phyloP scores from a whole-genome alignment of 2,888 invertebrate genomes.

The Thera britannica region DNA sequence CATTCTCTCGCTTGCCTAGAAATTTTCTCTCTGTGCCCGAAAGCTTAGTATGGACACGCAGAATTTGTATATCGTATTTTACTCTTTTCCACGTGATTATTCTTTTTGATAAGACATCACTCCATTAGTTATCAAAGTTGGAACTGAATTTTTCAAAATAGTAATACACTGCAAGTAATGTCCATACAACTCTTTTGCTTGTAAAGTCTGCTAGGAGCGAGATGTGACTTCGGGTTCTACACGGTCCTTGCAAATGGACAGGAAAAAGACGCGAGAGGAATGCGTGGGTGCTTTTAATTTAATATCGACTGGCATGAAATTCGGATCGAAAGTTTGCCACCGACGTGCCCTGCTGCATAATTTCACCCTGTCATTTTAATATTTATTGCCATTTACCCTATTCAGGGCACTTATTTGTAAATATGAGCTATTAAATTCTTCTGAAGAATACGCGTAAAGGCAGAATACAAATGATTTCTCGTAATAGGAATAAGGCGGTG shows the following conservation, averaged over 20 bases:
- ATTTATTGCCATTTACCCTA: conserved; percentile 60
- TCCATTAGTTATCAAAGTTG: neutral
- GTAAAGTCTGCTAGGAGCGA: conserved; percentile 65
- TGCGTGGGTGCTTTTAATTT: conserved; percentile 84
- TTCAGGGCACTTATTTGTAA: conserved; percentile 54
- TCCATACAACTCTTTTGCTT: conserved; percentile 57
- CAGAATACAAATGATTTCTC: conserved; percentile 40
- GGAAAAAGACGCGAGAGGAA: conserved; percentile 83
- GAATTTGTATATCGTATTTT: neutral
- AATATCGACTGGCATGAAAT: conserved; percentile 84
- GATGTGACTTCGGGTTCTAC: conserved; percentile 80
- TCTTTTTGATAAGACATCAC: neutral
- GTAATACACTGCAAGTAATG: conserved; percentile 42
- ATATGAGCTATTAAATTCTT: conserved; percentile 59
- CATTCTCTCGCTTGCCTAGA: conserved; percentile 79
- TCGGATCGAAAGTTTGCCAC: conserved; percentile 81
- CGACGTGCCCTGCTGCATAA: conserved; percentile 77
- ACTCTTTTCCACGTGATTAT: conserved; percentile 6
- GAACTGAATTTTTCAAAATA: neutral
- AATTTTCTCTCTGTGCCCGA: conserved; percentile 67
- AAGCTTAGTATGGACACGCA: conserved; percentile 61
- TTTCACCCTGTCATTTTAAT: conserved; percentile 66
- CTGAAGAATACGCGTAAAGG: conserved; percentile 43
- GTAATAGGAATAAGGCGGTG: conserved; percentile 37
- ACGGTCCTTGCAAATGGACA: conserved; percentile 84